phyloP scores from a whole-genome alignment of 1,140 invertebrate species.

The Meloidogyne floridensis region DNA sequence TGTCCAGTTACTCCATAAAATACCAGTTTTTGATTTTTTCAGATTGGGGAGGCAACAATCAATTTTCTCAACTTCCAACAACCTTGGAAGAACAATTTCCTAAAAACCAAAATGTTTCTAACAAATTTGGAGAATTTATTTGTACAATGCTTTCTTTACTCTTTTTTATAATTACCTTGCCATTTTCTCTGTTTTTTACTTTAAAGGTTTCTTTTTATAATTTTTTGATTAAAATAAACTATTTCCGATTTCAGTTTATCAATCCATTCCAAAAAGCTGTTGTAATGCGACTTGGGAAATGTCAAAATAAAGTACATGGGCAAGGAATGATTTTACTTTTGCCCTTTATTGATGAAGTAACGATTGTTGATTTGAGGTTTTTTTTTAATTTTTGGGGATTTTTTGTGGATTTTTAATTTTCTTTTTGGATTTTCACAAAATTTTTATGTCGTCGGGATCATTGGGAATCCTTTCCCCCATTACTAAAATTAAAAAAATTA shows the following conservation, averaged over 20 bases:
- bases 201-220: slow-evolving; percentile 43
- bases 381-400: background rate
- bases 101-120: slow-evolving; percentile 3
- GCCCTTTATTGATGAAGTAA: slow-evolving; percentile 49
- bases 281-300: slow-evolving; percentile 46
- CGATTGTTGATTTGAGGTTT: slow-evolving; percentile 40
- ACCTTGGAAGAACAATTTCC: background rate
- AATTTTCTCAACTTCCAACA: background rate
- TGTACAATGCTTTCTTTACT: slow-evolving; percentile 30
- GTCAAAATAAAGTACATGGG: slow-evolving; percentile 35
- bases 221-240: no score
- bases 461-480: no score
- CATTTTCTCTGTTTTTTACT: slow-evolving; percentile 49
- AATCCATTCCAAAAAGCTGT: slow-evolving; percentile 43
- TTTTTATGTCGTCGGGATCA: no score
- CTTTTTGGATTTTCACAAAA: background rate
- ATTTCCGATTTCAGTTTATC: no score
- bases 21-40: background rate
- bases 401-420: no score
- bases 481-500: no score
- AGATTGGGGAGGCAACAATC: background rate
- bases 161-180: slow-evolving; percentile 45
- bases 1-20: background rate
- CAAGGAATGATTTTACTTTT: slow-evolving; percentile 47
- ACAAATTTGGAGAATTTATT: slow-evolving; percentile 21